Evolutionary conservation across 2,888 invertebrate genomes (phyloP).

Genomic region (Anthrax anthrax): DNA sequence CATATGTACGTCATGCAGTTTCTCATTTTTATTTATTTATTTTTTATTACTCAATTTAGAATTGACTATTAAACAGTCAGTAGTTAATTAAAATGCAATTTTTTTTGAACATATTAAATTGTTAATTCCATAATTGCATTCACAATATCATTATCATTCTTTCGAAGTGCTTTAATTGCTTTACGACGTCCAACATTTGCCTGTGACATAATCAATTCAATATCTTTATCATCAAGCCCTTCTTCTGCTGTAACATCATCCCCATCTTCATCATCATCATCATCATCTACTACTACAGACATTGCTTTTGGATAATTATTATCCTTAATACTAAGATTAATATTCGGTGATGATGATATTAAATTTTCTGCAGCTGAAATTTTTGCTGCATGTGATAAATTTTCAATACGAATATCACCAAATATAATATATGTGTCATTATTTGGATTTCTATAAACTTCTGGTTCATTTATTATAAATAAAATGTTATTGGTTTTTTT

Average conservation of each 20-base stretch:
- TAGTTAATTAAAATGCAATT: too few relatives aligned
- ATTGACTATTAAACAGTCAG: too few relatives aligned
- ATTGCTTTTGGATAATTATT: not conserved
- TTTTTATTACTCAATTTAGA: too few relatives aligned
- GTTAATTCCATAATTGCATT: not conserved
- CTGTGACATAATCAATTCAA: not conserved
- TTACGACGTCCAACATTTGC: not conserved
- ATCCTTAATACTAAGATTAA: not conserved
- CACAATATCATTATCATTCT: not conserved
- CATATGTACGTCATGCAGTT: too few relatives aligned
- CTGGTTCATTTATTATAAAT: not conserved
- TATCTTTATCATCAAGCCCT: not conserved
- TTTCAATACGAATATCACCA: not conserved
- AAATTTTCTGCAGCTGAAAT: not conserved
- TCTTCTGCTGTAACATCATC: not conserved
- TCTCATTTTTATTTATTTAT: too few relatives aligned
- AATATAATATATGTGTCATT: not conserved
- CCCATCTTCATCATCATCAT: not conserved
- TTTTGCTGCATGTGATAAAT: too few relatives aligned
- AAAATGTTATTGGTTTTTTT: not conserved
- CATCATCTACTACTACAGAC: not conserved
- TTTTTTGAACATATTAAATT: too few relatives aligned
- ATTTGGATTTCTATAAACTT: not conserved
- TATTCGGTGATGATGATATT: not conserved
- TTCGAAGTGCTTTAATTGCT: not conserved